Evolutionary conservation across 2,888 invertebrate species (phyloP), one percentile per base, ranked within the genome.

Genomic region (Polia nebulosa): DNA sequence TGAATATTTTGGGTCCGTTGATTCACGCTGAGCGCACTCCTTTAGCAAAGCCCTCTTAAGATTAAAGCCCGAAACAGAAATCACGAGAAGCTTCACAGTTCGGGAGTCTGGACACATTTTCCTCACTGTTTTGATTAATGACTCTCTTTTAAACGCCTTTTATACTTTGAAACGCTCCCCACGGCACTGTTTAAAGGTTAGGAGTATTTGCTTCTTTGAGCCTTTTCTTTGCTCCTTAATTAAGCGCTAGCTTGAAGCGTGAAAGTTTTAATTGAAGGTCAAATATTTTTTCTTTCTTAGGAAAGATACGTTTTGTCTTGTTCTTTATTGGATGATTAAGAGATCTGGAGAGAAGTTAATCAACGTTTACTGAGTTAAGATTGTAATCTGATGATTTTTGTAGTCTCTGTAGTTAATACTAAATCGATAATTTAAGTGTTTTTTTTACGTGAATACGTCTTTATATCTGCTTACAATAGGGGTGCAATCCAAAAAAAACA

Each of bases 111-210:
- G 69, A 56, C 64, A 79, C 70, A 72, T 72, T 76, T 75, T 70
- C 73, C 63, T 63, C 56, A 60, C 72, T 76, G 82, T 84, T 86
- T 82, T 88, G 86, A 88, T 88, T 86, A 87, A 88, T 84, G 82
- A 78, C 71, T 74, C 70, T 63, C 59, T 72, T 76, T 78, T 79
- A 81, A 79, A 80, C 72, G 77, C 76, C 81, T 85, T 87, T 84
- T 85, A 80, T 83, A 67, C 78, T 78, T 80, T 75, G 58, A 77
- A 79, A 75, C 44, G 58, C 27, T 79, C 76, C 75, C 78, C n/a
- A 63, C 49, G 62, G 78, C 57, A 75, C 76, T 77, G 66, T 76
- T 81, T 78, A 82, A 86, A 72, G 80, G 81, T 84, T 78, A 72
- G 61, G 59, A 78, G 79, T 68, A 80, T 85, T 84, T 84, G 77